Evolutionary conservation across 2,888 invertebrate species (phyloP).

Genomic region (Chaitophorus viminalis): DNA sequence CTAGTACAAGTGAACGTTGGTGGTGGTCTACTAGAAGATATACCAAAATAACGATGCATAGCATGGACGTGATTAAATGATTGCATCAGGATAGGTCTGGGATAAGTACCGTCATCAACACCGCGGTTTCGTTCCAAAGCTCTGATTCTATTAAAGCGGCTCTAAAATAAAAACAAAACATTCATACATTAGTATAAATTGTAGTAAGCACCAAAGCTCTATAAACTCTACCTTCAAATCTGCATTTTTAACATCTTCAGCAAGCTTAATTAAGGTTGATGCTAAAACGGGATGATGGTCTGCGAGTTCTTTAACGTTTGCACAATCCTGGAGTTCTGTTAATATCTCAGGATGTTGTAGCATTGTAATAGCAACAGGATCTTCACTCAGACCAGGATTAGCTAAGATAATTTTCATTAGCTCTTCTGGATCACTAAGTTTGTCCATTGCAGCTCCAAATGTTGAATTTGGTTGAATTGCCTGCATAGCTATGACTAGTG

Average conservation of each 20-base stretch:
- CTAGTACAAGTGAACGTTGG: no score
- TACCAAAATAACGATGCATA: no score
- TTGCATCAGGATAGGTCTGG: no score
- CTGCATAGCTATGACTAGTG: slow-evolving; percentile 1
- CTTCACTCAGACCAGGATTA: slow-evolving; percentile 45
- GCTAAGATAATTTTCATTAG: slow-evolving; percentile 40
- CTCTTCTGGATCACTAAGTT: slow-evolving; percentile 47
- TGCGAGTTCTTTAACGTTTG: slow-evolving; percentile 43
- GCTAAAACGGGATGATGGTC: slow-evolving; percentile 59
- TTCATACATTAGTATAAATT: slow-evolving; percentile 3
- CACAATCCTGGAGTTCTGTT: slow-evolving; percentile 40
- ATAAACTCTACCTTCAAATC: slow-evolving; percentile 15
- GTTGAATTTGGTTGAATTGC: neutral
- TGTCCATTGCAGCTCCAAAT: slow-evolving; percentile 10
- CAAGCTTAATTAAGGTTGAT: slow-evolving; percentile 33
- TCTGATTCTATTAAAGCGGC: no score
- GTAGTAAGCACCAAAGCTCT: neutral
- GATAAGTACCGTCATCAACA: no score
- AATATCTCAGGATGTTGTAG: slow-evolving; percentile 62
- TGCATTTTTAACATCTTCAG: slow-evolving; percentile 30
- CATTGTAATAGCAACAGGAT: slow-evolving; percentile 59
- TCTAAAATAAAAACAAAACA: slow-evolving; percentile 38
- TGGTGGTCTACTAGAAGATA: no score
- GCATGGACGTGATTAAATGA: no score
- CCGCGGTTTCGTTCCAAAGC: no score